phyloP scores from a whole-genome alignment of 2,113 vertebrate genomes.

The Osmerus eperlanus region DNA sequence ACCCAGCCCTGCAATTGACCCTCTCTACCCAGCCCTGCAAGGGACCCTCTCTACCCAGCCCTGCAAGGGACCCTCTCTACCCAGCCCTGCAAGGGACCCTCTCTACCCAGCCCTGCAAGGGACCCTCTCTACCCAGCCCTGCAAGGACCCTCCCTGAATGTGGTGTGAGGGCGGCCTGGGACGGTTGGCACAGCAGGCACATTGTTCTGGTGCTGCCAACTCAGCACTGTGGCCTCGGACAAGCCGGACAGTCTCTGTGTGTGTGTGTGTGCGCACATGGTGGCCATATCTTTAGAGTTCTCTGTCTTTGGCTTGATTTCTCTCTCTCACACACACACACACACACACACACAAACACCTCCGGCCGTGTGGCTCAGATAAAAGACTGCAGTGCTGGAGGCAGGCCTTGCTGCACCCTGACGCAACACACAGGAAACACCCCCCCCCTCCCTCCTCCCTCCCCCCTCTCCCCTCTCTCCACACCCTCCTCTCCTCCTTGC shows the following conservation, averaged over 20 bases:
- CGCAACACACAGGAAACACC: slow-evolving; percentile 49
- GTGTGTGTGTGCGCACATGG: slow-evolving; percentile 32
- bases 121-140: not conserved
- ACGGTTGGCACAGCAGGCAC: slow-evolving; percentile 52
- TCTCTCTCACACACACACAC: not conserved
- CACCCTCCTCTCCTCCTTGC: slow-evolving; percentile 21
- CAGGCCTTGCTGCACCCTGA: slow-evolving; percentile 45
- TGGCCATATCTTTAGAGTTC: slow-evolving; percentile 15
- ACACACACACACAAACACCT: slow-evolving; percentile 11
- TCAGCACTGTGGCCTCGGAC: slow-evolving; percentile 49
- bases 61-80: too few relatives aligned
- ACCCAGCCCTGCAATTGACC: too few relatives aligned
- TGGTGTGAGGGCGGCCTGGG: slow-evolving; percentile 49
- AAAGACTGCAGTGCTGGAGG: slow-evolving; percentile 48
- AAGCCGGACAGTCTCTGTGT: slow-evolving; percentile 29
- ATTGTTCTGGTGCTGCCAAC: slow-evolving; percentile 60
- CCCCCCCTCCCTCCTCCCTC: not conserved
- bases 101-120: not conserved
- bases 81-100: not conserved
- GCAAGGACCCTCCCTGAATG: slow-evolving; percentile 23
- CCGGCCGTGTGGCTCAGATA: slow-evolving; percentile 39
- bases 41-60: too few relatives aligned
- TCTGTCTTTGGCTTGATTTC: not conserved
- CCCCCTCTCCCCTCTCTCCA: not conserved
- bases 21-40: too few relatives aligned